Evolutionary conservation across 2,113 vertebrate species (phyloP).

Genomic region (Colossoma macropomum): DNA sequence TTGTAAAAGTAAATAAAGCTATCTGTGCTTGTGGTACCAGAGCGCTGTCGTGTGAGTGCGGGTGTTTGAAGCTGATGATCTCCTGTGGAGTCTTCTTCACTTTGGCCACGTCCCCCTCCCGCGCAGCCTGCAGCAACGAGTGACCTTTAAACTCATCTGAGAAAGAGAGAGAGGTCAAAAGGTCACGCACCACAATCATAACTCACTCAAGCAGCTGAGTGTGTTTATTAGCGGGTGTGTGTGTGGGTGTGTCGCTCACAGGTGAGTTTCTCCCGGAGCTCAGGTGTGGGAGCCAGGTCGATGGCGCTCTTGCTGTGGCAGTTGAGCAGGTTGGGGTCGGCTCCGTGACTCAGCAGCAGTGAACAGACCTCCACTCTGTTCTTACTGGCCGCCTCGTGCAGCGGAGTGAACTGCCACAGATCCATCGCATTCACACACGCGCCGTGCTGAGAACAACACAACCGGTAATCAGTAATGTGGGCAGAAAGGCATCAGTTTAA

Average conservation of each 20-base stretch:
- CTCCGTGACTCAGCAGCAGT: slow-evolving; percentile 92
- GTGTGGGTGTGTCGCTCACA: slow-evolving; percentile 12
- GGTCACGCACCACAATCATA: background rate
- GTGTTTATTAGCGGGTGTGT: background rate
- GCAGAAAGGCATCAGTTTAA: too few relatives aligned
- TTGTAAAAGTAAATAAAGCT: too few relatives aligned
- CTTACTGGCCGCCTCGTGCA: slow-evolving; percentile 97
- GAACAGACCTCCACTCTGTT: slow-evolving; percentile 98
- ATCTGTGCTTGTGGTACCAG: slow-evolving; percentile 81
- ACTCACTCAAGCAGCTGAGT: background rate
- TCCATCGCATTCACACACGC: slow-evolving; percentile 99
- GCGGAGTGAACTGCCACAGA: slow-evolving; percentile 97
- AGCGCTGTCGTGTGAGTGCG: slow-evolving; percentile 95
- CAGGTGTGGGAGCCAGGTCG: slow-evolving; percentile 97
- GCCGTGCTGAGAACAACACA: slow-evolving; percentile 82
- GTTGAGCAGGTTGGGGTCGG: slow-evolving; percentile 93
- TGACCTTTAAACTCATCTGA: slow-evolving; percentile 99
- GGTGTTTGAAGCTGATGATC: slow-evolving; percentile 98
- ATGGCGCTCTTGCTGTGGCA: slow-evolving; percentile 97
- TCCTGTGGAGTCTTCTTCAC: slow-evolving; percentile 97
- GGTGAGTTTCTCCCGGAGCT: slow-evolving; percentile 89
- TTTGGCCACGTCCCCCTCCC: slow-evolving; percentile 97
- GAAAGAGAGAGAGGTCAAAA: background rate
- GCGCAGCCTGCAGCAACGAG: slow-evolving; percentile 94
- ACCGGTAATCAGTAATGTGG: too few relatives aligned